Percentiles rank a stretch among this genome's conserved stretches.
Conservation (phyloP, 1,140 invertebrate species). For the Pseudomyrmex sp. region DNA sequence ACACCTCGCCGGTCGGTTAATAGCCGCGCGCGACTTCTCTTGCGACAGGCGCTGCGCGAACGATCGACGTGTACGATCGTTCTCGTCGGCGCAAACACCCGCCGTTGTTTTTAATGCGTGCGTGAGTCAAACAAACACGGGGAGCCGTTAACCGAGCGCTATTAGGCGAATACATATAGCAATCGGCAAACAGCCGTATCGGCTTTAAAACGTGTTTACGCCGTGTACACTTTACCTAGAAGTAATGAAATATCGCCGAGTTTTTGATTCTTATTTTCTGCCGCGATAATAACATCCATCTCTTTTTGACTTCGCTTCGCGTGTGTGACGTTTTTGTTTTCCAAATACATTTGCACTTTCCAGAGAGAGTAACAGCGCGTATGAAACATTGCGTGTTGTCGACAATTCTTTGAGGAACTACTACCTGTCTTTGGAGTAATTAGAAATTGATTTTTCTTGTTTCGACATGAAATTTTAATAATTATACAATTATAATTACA, state of each 20-base stretch:
- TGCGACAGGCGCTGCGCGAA: conserved; percentile 9
- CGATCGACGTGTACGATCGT: conserved; percentile 13
- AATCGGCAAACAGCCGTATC: conserved; percentile 42
- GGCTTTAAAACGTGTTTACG: conserved; percentile 45
- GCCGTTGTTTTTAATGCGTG: conserved; percentile 53
- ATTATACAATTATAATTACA: neutral
- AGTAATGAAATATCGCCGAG: conserved; percentile 53
- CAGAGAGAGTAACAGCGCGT: neutral
- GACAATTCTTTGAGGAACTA: neutral
- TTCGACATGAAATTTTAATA: neutral
- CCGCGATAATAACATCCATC: conserved; percentile 18
- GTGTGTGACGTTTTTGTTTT: conserved; percentile 40
- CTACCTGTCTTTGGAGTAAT: conserved; percentile 5
- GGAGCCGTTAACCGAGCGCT: conserved; percentile 37
- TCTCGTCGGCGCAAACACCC: conserved; percentile 42
- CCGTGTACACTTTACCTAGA: conserved; percentile 36
- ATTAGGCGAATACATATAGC: conserved; percentile 17
- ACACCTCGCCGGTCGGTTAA: conserved; percentile 22
- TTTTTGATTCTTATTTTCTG: conserved; percentile 46
- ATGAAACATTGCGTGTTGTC: conserved; percentile 20
- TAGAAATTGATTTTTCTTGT: neutral
- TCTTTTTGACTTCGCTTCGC: conserved; percentile 1
- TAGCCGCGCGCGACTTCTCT: conserved; percentile 40
- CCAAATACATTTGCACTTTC: conserved; percentile 3
- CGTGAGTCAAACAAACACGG: conserved; percentile 49